Evolutionary conservation across 2,113 vertebrate species (phyloP).

Genomic region (Acanthochromis polyacanthus): DNA sequence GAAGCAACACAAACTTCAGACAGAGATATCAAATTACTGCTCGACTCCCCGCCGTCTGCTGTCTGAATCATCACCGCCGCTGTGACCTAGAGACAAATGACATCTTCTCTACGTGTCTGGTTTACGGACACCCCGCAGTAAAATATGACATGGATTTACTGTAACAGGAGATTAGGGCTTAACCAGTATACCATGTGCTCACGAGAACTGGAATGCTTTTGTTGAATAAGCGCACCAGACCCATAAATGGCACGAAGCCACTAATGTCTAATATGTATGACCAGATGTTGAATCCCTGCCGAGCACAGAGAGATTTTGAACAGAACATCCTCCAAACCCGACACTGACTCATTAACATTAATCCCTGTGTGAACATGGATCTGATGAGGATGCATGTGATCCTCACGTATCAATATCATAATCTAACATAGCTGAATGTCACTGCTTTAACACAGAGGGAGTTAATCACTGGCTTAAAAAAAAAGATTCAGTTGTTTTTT

Average conservation of each 20-base stretch:
- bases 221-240: slow-evolving; percentile 49
- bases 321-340: slow-evolving; percentile 15
- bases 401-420: neutral
- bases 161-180: slow-evolving; percentile 62
- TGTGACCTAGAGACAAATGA: slow-evolving; percentile 40
- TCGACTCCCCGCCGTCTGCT: slow-evolving; percentile 16
- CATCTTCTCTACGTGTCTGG: slow-evolving; percentile 40
- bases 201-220: slow-evolving; percentile 52
- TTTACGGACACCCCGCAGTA: slow-evolving; percentile 49
- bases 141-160: slow-evolving; percentile 66
- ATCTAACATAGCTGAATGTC: neutral
- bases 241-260: slow-evolving; percentile 43
- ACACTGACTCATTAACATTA: slow-evolving; percentile 22
- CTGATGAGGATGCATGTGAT: slow-evolving; percentile 8
- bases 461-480: neutral
- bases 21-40: slow-evolving; percentile 5
- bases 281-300: slow-evolving; percentile 61
- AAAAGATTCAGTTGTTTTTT: neutral
- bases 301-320: slow-evolving; percentile 33
- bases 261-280: slow-evolving; percentile 41
- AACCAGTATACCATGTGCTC: slow-evolving; percentile 52
- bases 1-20: neutral
- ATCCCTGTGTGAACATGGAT: slow-evolving; percentile 8
- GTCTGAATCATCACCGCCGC: slow-evolving; percentile 48
- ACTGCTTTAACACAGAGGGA: neutral